phyloP scores from a whole-genome alignment of 2,113 vertebrate genomes.

The Hiodon tergisus region DNA sequence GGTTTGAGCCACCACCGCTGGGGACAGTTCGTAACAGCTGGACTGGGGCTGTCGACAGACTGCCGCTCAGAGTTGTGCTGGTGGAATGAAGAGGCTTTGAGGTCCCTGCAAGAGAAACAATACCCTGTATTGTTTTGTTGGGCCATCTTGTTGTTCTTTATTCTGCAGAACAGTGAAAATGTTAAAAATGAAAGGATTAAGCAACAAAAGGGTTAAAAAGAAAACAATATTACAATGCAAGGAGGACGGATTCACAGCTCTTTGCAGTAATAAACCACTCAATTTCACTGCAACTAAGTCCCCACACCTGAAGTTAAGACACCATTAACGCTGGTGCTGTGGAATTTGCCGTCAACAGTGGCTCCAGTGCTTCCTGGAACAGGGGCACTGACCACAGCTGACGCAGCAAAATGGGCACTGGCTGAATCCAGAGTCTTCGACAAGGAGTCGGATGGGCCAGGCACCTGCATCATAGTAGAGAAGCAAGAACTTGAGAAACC shows the following conservation, averaged over 20 bases:
- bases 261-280: not conserved
- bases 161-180: not conserved
- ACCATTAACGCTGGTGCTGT: conserved; percentile 69
- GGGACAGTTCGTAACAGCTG: conserved; percentile 75
- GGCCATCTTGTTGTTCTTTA: not conserved
- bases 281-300: no score
- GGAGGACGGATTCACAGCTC: no score
- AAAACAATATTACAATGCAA: not conserved
- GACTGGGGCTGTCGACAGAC: conserved; percentile 68
- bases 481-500: not conserved
- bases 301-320: conserved; percentile 72
- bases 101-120: conserved; percentile 58
- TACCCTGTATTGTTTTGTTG: not conserved
- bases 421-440: conserved; percentile 86
- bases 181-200: not conserved
- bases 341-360: conserved; percentile 68
- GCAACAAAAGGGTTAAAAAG: not conserved
- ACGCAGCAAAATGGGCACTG: conserved; percentile 86
- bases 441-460: conserved; percentile 66
- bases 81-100: conserved; percentile 76
- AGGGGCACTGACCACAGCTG: conserved; percentile 75
- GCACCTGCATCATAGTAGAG: conserved; percentile 52
- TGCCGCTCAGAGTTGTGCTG: conserved; percentile 58
- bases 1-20: conserved; percentile 59
- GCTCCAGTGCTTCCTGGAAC: conserved; percentile 61